Evolutionary conservation across 2,888 invertebrate genomes (phyloP), one percentile per base, ranked within the genome.

Genomic region (Ryuthela nishihirai): DNA sequence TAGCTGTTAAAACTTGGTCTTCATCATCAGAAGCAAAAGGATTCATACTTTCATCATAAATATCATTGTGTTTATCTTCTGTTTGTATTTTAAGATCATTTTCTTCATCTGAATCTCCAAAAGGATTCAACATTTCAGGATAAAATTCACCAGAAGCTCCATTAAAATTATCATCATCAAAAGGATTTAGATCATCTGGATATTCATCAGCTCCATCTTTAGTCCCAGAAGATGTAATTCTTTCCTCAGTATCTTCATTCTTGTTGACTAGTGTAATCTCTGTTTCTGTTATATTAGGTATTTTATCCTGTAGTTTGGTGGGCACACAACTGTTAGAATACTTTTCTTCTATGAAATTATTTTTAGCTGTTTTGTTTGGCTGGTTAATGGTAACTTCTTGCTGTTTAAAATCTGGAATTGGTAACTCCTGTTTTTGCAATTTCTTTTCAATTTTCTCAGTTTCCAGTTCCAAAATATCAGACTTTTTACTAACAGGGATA

Each of bases 171-270:
- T 54, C 59, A 26, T 61, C 61, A 32, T 61, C 83, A 75, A 92
- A 92, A 4, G 91, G 91, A 78, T 92, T 91, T 64, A 90, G 77
- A 70, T 86, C 82, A 64, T 82, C 82, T 0, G 91, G 91, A 76
- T 91, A 89, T n/a, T n/a, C n/a, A n/a, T n/a, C n/a, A n/a, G n/a
- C n/a, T n/a, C n/a, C n/a, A n/a, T n/a, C n/a, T n/a, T n/a, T n/a
- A n/a, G n/a, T n/a, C n/a, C n/a, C n/a, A n/a, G n/a, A n/a, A 6
- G 9, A 34, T 34, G 5, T 34, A 34, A 15, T 34, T 4, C n/a
- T 34, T 34, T 34, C 34, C 10, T 15, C n/a, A 9, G 4, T 7
- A 34, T n/a, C 10, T 34, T 34, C 7, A 6, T 6, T 9, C 17
- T 34, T 17, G 1, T 1, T 34, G n/a, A 15, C 5, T 6, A 4